These are phyloP conservation scores for Misgurnus mizolepis DNA, from an alignment of 2,113 vertebrate species.

Conservation along the genomic window DNA sequence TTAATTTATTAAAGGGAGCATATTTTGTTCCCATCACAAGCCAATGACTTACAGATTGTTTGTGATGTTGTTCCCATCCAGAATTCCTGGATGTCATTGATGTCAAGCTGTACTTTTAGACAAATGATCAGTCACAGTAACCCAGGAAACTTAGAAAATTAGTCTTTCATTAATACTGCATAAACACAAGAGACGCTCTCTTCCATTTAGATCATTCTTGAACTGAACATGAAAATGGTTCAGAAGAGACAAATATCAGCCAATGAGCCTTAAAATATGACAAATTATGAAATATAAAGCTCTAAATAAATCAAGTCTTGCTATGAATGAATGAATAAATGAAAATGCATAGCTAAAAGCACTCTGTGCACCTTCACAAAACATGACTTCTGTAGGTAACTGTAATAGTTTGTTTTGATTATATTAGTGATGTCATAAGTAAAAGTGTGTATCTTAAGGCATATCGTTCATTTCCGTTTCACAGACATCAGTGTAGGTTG, in stretches of 20 bases:
- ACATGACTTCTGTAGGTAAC: not conserved
- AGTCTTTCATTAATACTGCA: constrained; percentile 4
- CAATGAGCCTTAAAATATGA: constrained; percentile 8
- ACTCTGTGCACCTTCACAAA: not conserved
- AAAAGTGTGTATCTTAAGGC: not conserved
- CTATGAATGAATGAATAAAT: not conserved
- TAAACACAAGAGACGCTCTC: not conserved
- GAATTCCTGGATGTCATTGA: not conserved
- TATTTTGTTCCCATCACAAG: not conserved
- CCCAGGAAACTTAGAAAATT: not conserved
- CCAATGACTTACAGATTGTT: not conserved
- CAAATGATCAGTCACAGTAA: constrained; percentile 3
- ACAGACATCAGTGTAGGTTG: not conserved
- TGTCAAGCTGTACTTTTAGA: not conserved
- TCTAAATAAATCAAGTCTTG: not conserved
- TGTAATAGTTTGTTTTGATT: not conserved
- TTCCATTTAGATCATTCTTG: not conserved
- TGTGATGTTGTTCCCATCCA: not conserved
- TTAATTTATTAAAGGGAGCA: not conserved
- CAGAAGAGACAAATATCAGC: not conserved
- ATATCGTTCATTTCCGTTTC: constrained; percentile 1
- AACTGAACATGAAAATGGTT: not conserved
- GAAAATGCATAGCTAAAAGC: constrained; percentile 9
- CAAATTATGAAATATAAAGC: not conserved
- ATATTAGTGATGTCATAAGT: not conserved